Evolutionary conservation across 2,888 invertebrate genomes (phyloP), one percentile per base, ranked within the genome.

Genomic region (Watsonalla cultraria): DNA sequence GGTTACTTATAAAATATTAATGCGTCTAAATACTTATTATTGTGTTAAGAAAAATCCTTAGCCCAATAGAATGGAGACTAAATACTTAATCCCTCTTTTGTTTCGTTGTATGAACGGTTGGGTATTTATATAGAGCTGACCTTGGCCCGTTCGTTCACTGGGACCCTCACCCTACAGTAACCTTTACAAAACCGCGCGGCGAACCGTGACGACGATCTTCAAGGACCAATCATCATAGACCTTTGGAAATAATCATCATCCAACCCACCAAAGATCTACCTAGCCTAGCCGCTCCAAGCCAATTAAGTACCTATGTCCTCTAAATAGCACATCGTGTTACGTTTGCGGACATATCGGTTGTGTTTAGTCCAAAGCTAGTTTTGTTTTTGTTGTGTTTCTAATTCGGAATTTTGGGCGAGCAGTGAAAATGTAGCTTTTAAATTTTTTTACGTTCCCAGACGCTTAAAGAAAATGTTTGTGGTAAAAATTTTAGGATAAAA

Each of bases 271-370:
- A 61, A 65, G 76, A 48, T 55, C 76, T 60, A 54, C 68, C 70
- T 68, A 71, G 58, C 63, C 52, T 75, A 74, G 78, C 56, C 64
- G 37, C 59, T 62, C 59, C 61, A 53, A 58, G 60, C 64, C 68
- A 70, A 76, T 77, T 76, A 72, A 63, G 62, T 67, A 68, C 72
- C 69, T 73, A 76, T 62, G 65, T 66, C 68, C 63, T 74, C 74
- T 63, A 75, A 85, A 84, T 85, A 86, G 78, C 84, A 86, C 73
- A 83, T 60, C 61, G 75, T 70, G 68, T 72, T 70, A 67, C 68
- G 78, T 70, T 73, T 69, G 68, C 67, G 71, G 58, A 57, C 64
- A 69, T 66, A 69, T 62, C 76, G 80, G 82, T 80, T 72, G 85
- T 85, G 82, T 82, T 51, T 52, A 47, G 48, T 54, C 37, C 50